Conservation (phyloP, 2,797 vertebrate species). For the Danio tinwini region DNA sequence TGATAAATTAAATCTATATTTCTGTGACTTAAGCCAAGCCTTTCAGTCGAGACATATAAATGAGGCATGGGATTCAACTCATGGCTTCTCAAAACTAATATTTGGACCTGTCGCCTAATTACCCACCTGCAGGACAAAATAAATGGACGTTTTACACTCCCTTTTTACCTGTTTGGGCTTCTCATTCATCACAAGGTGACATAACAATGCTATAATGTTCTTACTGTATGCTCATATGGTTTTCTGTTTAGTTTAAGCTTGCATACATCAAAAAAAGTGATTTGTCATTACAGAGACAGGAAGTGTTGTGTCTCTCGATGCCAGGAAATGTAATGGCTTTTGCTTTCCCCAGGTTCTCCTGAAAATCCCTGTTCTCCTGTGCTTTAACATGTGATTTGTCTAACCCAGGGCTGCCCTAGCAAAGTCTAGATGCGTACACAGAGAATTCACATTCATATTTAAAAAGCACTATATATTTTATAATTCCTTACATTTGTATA, state of each 20-base stretch:
- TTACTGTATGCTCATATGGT: slow-evolving; percentile 17
- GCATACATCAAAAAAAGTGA: slow-evolving; percentile 9
- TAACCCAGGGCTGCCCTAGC: too few relatives aligned
- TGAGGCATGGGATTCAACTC: slow-evolving; percentile 24
- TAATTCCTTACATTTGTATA: too few relatives aligned
- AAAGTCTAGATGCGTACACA: too few relatives aligned
- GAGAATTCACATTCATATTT: too few relatives aligned
- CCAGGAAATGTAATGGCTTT: slow-evolving; percentile 7
- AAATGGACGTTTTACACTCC: slow-evolving; percentile 13
- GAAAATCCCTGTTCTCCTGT: neutral
- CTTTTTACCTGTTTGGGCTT: slow-evolving; percentile 23
- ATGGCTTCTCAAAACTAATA: slow-evolving; percentile 42
- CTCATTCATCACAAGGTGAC: slow-evolving; percentile 25
- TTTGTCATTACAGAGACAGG: slow-evolving; percentile 9
- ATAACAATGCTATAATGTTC: slow-evolving; percentile 11
- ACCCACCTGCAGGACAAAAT: slow-evolving; percentile 24
- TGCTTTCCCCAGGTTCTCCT: neutral
- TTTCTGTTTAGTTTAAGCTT: slow-evolving; percentile 35
- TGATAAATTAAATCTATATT: slow-evolving; percentile 14
- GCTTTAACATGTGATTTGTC: neutral
- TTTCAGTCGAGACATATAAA: slow-evolving; percentile 14
- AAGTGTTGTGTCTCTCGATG: slow-evolving; percentile 6
- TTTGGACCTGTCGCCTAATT: slow-evolving; percentile 45
- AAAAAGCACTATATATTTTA: too few relatives aligned
- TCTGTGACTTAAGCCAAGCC: slow-evolving; percentile 4